Evolutionary conservation across 92 coral and sea anemone genomes (phyloP), one percentile per base, ranked within the genome.

Genomic region (Meandrina meandrites): DNA sequence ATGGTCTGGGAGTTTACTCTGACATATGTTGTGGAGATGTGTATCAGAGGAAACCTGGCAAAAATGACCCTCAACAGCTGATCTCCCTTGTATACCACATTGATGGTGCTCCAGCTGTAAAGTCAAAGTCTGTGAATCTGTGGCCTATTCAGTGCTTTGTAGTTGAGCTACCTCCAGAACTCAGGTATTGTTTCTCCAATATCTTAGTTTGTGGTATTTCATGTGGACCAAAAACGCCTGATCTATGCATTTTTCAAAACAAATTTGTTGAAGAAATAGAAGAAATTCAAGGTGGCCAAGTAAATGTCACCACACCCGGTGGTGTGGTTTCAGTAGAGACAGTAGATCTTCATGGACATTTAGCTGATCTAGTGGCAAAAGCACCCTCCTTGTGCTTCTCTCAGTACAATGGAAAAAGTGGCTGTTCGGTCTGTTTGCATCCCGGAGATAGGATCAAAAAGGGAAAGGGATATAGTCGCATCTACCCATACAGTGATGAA

Each of bases 101-200:
- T 11, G 90, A 87, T 81, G 90, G 90, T 5, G 89, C 91, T 30
- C 84, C 91, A 16, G 88, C 91, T 0, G 82, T 88, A 19, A 75
- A 83, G 70, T 88, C 91, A 1, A 83, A 83, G 50, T 53, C 62
- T 28, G 53, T 83, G 81, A 74, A 62, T 76, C 78, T 88, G 48
- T 88, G 91, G 88, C 91, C 91, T 27, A 83, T 88, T 35, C 88
- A 88, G 83, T 74, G 91, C 67, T 82, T 88, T 69, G 32, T 88
- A 53, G 88, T 76, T 4, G 88, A 88, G 58, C 79, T 88, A 8
- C 91, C 91, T 34, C 45, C 75, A 18, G 45, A 15, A 56, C 54
- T 88, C 8, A 77, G 91, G 47, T 88, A 88, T 83, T 88, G 68
- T 14, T 88, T 82, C 68, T n/a, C 72, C 30, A 82, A 87, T 71